Evolutionary conservation across 2,888 invertebrate genomes (phyloP).

Genomic region (Macaria liturata): DNA sequence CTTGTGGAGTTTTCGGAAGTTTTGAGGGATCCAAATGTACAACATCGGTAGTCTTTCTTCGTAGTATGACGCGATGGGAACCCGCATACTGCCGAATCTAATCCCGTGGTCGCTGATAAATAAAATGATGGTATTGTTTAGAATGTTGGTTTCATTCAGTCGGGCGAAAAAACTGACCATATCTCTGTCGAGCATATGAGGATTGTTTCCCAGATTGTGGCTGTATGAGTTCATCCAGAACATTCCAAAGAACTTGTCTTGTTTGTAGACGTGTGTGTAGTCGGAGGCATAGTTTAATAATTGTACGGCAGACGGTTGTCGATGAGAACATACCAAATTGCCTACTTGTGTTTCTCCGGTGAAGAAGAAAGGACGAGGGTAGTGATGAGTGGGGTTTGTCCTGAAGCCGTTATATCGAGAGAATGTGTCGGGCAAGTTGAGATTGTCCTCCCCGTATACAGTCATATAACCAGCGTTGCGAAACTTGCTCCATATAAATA

Average conservation of each 20-base stretch:
- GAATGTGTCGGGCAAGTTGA: slow-evolving; percentile 86
- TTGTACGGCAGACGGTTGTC: slow-evolving; percentile 84
- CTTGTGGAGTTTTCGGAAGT: slow-evolving; percentile 80
- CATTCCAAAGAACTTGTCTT: slow-evolving; percentile 86
- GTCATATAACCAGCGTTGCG: slow-evolving; percentile 87
- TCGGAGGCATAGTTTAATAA: slow-evolving; percentile 86
- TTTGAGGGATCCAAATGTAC: slow-evolving; percentile 86
- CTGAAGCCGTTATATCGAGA: slow-evolving; percentile 84
- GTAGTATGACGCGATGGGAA: slow-evolving; percentile 88
- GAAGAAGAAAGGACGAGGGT: slow-evolving; percentile 88
- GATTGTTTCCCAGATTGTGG: slow-evolving; percentile 86
- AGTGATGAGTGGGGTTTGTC: slow-evolving; percentile 90
- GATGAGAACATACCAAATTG: slow-evolving; percentile 62
- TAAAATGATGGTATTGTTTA: slow-evolving; percentile 86
- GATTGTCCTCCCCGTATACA: slow-evolving; percentile 89
- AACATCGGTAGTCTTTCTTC: slow-evolving; percentile 90
- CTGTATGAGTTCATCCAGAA: slow-evolving; percentile 91
- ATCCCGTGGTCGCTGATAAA: slow-evolving; percentile 91
- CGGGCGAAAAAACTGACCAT: slow-evolving; percentile 80
- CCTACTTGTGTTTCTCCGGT: slow-evolving; percentile 81
- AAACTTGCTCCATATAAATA: slow-evolving; percentile 90
- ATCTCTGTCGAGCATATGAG: slow-evolving; percentile 85
- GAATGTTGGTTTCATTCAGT: slow-evolving; percentile 75
- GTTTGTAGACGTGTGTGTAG: slow-evolving; percentile 83
- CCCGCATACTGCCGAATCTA: slow-evolving; percentile 86